Percentiles rank a stretch among this genome's conserved stretches.
phyloP scores from a whole-genome alignment of 2,113 vertebrate species.

The Nyctereutes procyonoides region DNA sequence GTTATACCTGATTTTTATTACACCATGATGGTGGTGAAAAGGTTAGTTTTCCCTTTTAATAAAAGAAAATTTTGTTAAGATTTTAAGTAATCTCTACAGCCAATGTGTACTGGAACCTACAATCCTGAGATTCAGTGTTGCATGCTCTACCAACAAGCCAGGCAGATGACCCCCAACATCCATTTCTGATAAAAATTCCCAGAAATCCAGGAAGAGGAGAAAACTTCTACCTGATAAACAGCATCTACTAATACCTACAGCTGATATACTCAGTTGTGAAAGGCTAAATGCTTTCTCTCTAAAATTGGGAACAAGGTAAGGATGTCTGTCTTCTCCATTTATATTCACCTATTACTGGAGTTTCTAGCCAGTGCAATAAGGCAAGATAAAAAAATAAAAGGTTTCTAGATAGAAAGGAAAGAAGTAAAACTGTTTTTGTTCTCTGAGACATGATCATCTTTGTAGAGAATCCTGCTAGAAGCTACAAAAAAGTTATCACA shows the following conservation, averaged over 20 bases:
- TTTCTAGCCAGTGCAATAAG: neutral
- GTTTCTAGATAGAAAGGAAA: neutral
- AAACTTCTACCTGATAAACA: neutral
- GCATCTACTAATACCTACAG: neutral
- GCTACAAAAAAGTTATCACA: neutral
- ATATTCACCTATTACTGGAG: neutral
- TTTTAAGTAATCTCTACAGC: neutral
- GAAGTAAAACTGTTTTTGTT: neutral
- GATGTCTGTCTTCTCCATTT: neutral
- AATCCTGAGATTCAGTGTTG: neutral
- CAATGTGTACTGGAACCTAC: neutral
- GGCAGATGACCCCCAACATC: neutral
- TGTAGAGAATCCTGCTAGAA: neutral
- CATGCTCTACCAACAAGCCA: neutral
- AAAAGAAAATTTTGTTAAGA: no score
- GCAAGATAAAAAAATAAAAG: neutral
- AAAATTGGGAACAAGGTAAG: neutral
- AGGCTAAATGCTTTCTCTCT: neutral
- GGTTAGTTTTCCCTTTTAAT: no score
- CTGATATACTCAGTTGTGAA: neutral
- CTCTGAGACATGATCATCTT: neutral
- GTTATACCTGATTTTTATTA: no score
- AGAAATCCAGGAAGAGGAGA: neutral
- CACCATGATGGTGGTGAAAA: no score
- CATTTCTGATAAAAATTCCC: neutral